Evolutionary conservation across 2,888 invertebrate species (phyloP), one percentile per base, ranked within the genome.

Genomic region (Yponomeuta plumbellus): DNA sequence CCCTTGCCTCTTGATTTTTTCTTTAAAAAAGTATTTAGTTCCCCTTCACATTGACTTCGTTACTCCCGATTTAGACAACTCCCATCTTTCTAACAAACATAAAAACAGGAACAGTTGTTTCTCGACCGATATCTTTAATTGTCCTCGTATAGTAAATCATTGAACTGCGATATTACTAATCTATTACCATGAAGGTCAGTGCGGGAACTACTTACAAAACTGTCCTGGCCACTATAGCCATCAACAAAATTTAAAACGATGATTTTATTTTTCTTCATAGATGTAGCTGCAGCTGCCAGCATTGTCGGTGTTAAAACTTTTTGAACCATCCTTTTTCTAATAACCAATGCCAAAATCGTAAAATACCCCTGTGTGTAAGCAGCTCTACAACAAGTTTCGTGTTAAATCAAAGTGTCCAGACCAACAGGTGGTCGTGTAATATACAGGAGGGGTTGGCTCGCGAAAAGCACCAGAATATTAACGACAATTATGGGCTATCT

Each of bases 381-480:
- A 17, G 13, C 44, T 59, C 22, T 23, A 21, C 23, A 59, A 59
- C 59, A 59, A 20, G 11, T 20, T 4, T 21, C 13, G 13, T 22
- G 11, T 44, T 13, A 64, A 64, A 64, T 64, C 44, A 64, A 62
- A 62, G 64, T 64, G 52, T 52, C 67, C 70, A 67, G 39, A 56
- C 61, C 67, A 73, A 72, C 73, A 73, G 74, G 74, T 74, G 74
- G 69, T 57, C 23, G 13, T 17, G 44, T 17, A 52, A 52, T 52
- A 52, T 52, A 23, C 21, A 22, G 59, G 8, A 59, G 22, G 59
- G 59, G 44, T 52, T 59, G 59, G 22, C 23, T 59, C 59, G 59
- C 59, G 22, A 59, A 59, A 21, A 58, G 17, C 44, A 52, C 44
- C 44, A 52, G 44, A 13, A 52, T 52, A 52, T 52, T 52, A 52